Conservation (phyloP, 2,113 vertebrate genomes). For the Melanerpes aurifrons region DNA sequence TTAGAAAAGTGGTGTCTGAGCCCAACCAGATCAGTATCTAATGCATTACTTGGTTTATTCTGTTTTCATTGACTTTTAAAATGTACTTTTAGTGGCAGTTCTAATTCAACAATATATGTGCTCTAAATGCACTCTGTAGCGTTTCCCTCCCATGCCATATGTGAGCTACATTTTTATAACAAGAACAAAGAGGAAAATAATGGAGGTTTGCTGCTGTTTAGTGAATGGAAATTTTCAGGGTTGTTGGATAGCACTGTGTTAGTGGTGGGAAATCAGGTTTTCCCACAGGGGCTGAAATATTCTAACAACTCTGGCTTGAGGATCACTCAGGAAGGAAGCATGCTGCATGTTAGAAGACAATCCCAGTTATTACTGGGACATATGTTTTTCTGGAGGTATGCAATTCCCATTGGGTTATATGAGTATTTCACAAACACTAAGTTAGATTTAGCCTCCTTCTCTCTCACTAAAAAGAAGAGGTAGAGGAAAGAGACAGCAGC, state of each 20-base stretch:
- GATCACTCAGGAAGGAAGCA: slow-evolving; percentile 3
- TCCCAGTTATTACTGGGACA: neutral
- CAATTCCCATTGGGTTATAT: slow-evolving; percentile 6
- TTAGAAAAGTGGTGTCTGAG: neutral
- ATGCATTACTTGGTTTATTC: neutral
- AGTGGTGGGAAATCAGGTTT: slow-evolving; percentile 4
- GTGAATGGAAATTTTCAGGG: slow-evolving; percentile 41
- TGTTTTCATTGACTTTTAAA: slow-evolving; percentile 40
- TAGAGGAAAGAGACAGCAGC: neutral
- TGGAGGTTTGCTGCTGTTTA: slow-evolving; percentile 13
- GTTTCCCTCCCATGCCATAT: slow-evolving; percentile 35
- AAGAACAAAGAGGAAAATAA: slow-evolving; percentile 50
- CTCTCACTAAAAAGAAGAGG: neutral
- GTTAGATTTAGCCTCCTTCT: neutral
- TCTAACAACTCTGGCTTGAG: slow-evolving; percentile 20
- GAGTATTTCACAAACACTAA: neutral
- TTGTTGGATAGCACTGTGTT: neutral
- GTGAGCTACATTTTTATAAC: slow-evolving; percentile 50
- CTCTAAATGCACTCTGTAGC: slow-evolving; percentile 36
- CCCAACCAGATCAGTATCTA: neutral
- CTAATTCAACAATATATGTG: slow-evolving; percentile 33
- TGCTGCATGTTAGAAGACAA: neutral
- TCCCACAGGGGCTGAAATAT: slow-evolving; percentile 1
- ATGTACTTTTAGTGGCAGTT: neutral
- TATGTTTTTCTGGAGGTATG: neutral